Conservation (phyloP, 1,140 invertebrate species). For the Reticulitermes speratus region DNA sequence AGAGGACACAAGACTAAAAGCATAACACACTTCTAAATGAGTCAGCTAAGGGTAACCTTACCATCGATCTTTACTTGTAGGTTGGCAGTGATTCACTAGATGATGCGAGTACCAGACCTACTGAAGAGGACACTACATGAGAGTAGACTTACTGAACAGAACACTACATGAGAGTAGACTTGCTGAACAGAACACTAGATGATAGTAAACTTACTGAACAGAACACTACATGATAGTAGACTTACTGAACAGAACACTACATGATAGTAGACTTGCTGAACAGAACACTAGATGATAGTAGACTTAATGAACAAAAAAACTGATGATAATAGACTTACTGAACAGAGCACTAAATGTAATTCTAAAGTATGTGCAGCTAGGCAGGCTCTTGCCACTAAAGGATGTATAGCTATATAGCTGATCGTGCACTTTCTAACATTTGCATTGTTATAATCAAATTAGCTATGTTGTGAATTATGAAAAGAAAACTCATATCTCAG, state of each 20-base stretch:
- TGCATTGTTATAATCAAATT: background rate
- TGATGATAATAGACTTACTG: background rate
- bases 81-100: background rate
- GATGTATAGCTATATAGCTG: background rate
- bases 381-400: slow-evolving; percentile 2
- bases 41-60: background rate
- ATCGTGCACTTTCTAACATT: background rate
- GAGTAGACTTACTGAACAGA: background rate
- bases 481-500: background rate
- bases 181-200: background rate
- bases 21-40: background rate
- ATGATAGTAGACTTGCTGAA: background rate
- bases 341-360: slow-evolving; percentile 7
- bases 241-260: background rate
- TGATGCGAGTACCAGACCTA: too few relatives aligned
- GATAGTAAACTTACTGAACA: background rate
- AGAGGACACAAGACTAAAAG: too few relatives aligned
- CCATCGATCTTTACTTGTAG: background rate
- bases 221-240: background rate
- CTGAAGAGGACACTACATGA: too few relatives aligned
- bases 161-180: background rate
- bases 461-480: background rate
- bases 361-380: background rate
- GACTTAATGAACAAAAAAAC: background rate
- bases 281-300: background rate